A percentile compares a stretch with the other conserved stretches of the same genome.
phyloP scores from a whole-genome alignment of 1,140 invertebrate genomes.

The Philopotamus ludificatus region DNA sequence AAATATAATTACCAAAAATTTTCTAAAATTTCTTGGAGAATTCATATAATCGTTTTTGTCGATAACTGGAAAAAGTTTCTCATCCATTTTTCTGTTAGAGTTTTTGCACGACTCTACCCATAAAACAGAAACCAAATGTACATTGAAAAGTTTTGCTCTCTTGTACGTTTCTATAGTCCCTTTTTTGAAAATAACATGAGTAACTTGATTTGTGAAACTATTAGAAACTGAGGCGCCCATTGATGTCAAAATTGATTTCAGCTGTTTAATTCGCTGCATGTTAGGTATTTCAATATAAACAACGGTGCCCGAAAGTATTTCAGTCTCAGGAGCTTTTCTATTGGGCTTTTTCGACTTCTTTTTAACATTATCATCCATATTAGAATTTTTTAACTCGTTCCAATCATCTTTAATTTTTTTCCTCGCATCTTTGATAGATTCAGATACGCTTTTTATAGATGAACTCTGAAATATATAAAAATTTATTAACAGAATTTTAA shows the following conservation, averaged over 20 bases:
- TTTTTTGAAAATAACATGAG: constrained; percentile 54
- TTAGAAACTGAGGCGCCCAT: constrained; percentile 51
- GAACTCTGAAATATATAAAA: constrained; percentile 7
- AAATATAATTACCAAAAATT: constrained; percentile 33
- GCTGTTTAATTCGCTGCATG: constrained; percentile 46
- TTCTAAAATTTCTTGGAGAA: constrained; percentile 34
- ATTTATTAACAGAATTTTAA: background rate
- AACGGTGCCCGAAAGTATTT: constrained; percentile 46
- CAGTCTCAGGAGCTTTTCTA: background rate
- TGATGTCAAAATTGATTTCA: constrained; percentile 46
- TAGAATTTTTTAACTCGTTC: constrained; percentile 36
- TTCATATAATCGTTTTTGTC: constrained; percentile 35
- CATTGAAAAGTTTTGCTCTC: constrained; percentile 47
- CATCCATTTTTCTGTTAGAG: constrained; percentile 35
- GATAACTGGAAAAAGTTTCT: constrained; percentile 36
- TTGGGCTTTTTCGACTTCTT: constrained; percentile 10
- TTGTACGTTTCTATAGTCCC: constrained; percentile 46
- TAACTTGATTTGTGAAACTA: constrained; percentile 48
- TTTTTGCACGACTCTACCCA: constrained; percentile 47
- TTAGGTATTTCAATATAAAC: constrained; percentile 53
- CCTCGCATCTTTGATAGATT: constrained; percentile 33
- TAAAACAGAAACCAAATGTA: constrained; percentile 48
- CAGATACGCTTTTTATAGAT: constrained; percentile 14
- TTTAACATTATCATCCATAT: constrained; percentile 12
- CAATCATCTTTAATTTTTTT: constrained; percentile 37